Percentiles rank a stretch among this genome's conserved stretches.
phyloP scores from a whole-genome alignment of 2,113 vertebrate species.

The Sebastes schlegelii region DNA sequence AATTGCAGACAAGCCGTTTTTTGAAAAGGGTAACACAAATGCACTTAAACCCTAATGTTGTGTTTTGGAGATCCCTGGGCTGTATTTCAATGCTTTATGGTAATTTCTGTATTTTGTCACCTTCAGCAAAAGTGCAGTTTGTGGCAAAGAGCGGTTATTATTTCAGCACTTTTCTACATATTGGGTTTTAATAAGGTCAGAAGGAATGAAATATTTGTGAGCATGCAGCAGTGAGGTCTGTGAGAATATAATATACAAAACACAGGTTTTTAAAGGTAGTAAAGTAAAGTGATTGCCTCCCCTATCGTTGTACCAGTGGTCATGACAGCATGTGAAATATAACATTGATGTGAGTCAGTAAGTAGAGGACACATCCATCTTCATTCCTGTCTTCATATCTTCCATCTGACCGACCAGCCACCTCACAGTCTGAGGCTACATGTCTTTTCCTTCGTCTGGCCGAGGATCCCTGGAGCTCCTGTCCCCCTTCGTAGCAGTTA shows the following conservation, averaged over 20 bases:
- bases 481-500: slow-evolving; percentile 5
- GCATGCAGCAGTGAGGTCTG: background rate
- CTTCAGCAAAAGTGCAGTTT: background rate
- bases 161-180: background rate
- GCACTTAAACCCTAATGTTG: background rate
- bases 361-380: slow-evolving; percentile 34
- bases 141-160: background rate
- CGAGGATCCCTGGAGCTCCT: slow-evolving; percentile 7
- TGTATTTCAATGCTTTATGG: background rate
- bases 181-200: background rate
- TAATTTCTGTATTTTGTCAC: background rate
- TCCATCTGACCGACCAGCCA: slow-evolving; percentile 54
- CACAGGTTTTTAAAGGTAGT: background rate
- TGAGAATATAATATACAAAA: background rate
- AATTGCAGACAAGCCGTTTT: background rate
- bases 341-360: slow-evolving; percentile 29
- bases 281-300: background rate
- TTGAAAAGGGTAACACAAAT: background rate
- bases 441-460: slow-evolving; percentile 4
- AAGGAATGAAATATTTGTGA: background rate
- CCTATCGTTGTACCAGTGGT: background rate
- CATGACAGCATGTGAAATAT: slow-evolving; percentile 3
- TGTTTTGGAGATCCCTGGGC: background rate
- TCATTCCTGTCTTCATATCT: slow-evolving; percentile 52
- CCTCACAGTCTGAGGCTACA: slow-evolving; percentile 9